Conservation (phyloP, 2,113 vertebrate genomes). For the Poecilia latipinna region DNA sequence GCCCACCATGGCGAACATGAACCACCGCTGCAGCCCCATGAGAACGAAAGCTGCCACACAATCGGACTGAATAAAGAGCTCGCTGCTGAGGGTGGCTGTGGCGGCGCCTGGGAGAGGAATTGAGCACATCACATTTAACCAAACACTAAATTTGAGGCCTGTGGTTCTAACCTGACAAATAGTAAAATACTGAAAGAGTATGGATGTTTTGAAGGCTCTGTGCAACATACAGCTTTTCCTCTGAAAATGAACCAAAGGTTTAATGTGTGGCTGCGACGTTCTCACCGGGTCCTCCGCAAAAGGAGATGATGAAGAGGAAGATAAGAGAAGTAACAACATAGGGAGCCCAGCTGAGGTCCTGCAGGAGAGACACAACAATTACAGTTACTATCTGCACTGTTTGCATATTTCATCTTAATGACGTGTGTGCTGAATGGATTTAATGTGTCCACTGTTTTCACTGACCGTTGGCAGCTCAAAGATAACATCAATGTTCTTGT, state of each 20-base stretch:
- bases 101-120: constrained; percentile 57
- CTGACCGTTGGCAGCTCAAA: too few relatives aligned
- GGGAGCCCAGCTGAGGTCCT: constrained; percentile 82
- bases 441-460: too few relatives aligned
- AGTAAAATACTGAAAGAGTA: not conserved
- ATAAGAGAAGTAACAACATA: constrained; percentile 77
- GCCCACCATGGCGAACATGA: constrained; percentile 43
- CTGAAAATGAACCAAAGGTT: not conserved
- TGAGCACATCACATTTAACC: not conserved
- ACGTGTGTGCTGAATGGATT: too few relatives aligned
- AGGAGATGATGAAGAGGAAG: constrained; percentile 81
- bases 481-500: too few relatives aligned
- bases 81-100: constrained; percentile 45
- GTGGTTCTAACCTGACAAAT: not conserved
- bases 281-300: constrained; percentile 83
- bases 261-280: not conserved
- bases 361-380: not conserved
- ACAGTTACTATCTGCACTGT: not conserved
- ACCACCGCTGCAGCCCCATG: constrained; percentile 65
- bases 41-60: constrained; percentile 72
- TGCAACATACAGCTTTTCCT: not conserved
- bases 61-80: constrained; percentile 79
- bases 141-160: not conserved
- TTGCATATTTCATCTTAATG: not conserved
- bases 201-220: not conserved